phyloP scores from a whole-genome alignment of 1,140 invertebrate genomes.

The Papilio polyxenes region DNA sequence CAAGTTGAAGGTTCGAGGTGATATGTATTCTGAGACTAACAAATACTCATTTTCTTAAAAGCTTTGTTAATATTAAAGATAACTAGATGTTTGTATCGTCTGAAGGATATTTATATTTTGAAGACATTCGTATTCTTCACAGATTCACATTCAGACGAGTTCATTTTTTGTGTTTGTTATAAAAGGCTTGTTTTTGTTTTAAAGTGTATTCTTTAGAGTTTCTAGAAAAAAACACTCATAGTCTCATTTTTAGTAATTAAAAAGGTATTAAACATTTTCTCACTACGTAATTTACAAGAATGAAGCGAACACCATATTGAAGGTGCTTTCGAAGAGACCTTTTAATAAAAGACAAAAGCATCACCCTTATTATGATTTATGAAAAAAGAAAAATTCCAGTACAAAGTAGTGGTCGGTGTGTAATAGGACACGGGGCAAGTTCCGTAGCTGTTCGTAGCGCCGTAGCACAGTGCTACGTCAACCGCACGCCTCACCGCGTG shows the following conservation, averaged over 20 bases:
- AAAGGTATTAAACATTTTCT: not conserved
- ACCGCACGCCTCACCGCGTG: conserved; percentile 46
- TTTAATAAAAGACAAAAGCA: conserved; percentile 8
- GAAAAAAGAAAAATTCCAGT: not conserved
- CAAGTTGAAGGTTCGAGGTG: conserved; percentile 13
- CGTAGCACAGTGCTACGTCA: conserved; percentile 43
- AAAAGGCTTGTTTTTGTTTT: not conserved
- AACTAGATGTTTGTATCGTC: not conserved
- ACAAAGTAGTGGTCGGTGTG: conserved; percentile 40
- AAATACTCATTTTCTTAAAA: not conserved
- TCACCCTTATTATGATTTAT: not conserved
- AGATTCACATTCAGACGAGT: not conserved
- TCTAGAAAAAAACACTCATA: not conserved
- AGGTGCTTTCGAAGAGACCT: not conserved
- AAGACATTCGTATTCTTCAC: not conserved
- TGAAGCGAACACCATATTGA: not conserved
- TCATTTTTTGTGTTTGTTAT: not conserved
- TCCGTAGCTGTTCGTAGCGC: conserved; percentile 45
- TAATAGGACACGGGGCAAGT: conserved; percentile 35
- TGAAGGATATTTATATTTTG: not conserved
- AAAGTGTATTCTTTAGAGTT: too few relatives aligned
- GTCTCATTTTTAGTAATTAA: not conserved
- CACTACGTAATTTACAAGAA: not conserved
- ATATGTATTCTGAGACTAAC: not conserved
- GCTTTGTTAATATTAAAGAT: conserved; percentile 3